Conservation (phyloP, 2,888 invertebrate species). For the Frankliniella fusca region DNA sequence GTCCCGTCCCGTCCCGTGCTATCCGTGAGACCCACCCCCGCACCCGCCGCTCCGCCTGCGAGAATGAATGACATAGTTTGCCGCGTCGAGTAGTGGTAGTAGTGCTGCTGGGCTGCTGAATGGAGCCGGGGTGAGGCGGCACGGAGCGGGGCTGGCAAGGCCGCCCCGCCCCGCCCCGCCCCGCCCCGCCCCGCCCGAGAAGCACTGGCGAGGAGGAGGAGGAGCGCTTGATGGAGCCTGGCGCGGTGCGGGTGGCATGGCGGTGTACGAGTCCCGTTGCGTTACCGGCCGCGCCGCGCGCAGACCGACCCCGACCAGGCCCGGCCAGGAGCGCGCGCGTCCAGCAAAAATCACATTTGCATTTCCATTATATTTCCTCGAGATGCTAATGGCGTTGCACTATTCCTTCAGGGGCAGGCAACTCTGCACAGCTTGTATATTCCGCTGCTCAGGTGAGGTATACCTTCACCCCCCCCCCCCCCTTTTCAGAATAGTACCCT, state of each 20-base stretch:
- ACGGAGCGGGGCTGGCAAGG: background rate
- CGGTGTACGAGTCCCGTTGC: background rate
- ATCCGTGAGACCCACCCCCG: no score
- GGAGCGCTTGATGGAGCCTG: background rate
- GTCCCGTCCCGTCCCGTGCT: no score
- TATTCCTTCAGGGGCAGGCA: background rate
- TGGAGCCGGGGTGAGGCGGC: background rate
- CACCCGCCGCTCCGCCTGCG: no score
- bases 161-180: no score
- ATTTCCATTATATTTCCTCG: background rate
- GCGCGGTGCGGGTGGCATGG: background rate
- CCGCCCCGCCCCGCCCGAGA: no score
- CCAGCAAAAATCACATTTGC: constrained; percentile 9
- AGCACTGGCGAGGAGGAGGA: no score
- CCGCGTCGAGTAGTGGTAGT: background rate
- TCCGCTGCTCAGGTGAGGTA: no score
- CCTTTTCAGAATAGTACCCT: no score
- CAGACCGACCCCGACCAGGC: no score
- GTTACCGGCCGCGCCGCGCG: background rate
- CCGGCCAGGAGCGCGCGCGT: background rate
- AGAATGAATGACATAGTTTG: constrained; percentile 3
- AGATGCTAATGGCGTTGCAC: constrained; percentile 1
- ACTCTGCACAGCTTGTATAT: background rate
- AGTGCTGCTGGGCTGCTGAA: no score
- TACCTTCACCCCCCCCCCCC: no score